These are phyloP conservation scores for Sorex araneus DNA, from an alignment of 2,113 vertebrate genomes.

Conservation along the genomic window DNA sequence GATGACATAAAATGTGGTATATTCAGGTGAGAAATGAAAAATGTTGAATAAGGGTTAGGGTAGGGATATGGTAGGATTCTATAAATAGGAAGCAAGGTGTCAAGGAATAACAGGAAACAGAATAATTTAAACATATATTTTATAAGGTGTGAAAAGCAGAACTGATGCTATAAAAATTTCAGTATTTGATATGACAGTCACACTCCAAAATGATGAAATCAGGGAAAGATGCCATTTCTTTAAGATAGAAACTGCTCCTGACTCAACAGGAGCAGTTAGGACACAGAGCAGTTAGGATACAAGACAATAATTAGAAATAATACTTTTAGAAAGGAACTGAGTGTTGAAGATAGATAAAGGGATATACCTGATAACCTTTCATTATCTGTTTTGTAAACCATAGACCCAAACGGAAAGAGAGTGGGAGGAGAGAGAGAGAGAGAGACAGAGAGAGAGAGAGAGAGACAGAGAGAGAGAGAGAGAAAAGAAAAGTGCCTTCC, in stretches of 20 bases:
- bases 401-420: no score
- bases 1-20: neutral
- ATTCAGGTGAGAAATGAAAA: neutral
- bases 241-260: neutral
- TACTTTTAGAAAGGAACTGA: no score
- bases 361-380: no score
- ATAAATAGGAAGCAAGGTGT: neutral
- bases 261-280: neutral
- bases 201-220: conserved; percentile 6
- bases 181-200: conserved; percentile 37
- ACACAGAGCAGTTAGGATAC: no score
- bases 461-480: no score
- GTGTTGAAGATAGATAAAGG: no score
- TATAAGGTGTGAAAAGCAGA: neutral
- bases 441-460: no score
- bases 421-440: no score
- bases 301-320: no score
- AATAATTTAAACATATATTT: neutral
- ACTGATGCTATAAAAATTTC: neutral
- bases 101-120: conserved; percentile 11
- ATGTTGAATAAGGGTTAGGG: neutral
- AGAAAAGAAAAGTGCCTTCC: no score
- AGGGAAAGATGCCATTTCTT: neutral
- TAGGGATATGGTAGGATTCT: neutral
- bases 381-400: no score